These are phyloP conservation scores for Chinchilla lanigera DNA, from an alignment of 2,113 vertebrate genomes.

Conservation along the genomic window DNA sequence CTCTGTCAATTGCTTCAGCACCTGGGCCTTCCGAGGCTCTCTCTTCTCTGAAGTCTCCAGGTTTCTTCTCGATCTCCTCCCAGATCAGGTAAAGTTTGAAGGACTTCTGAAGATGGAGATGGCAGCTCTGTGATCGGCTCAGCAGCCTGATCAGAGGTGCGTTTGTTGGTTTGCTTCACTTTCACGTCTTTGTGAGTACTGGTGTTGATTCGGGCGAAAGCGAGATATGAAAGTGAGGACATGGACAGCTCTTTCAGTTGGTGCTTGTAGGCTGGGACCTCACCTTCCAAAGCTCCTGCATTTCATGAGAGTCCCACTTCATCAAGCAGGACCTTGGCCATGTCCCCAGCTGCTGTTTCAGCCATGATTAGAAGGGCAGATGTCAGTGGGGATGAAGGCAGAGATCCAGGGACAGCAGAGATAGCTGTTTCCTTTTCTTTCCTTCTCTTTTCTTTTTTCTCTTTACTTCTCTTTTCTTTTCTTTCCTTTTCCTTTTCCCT, in stretches of 20 bases:
- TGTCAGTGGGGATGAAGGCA: neutral
- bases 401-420: neutral
- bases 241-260: conserved; percentile 90
- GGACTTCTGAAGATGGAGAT: conserved; percentile 87
- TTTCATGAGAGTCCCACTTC: neutral
- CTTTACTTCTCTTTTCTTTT: too few species aligned
- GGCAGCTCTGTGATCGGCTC: conserved; percentile 88
- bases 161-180: conserved; percentile 89
- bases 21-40: conserved; percentile 89
- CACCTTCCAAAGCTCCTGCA: neutral
- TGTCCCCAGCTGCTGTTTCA: neutral
- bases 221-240: conserved; percentile 89
- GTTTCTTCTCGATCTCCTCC: conserved; percentile 89
- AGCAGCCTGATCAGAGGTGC: conserved; percentile 88
- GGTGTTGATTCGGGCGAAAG: conserved; percentile 87
- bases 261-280: conserved; percentile 87
- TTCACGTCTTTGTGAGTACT: conserved; percentile 89
- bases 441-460: too few species aligned
- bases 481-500: neutral
- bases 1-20: conserved; percentile 89
- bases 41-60: conserved; percentile 89
- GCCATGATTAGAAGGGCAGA: neutral
- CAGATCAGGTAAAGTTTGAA: conserved; percentile 87
- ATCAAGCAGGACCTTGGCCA: neutral
- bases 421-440: neutral